Percentiles rank a stretch among this genome's conserved stretches.
These are phyloP conservation scores for Drosophila anomalata DNA, from an alignment of 2,888 invertebrate species.

Conservation along the genomic window DNA sequence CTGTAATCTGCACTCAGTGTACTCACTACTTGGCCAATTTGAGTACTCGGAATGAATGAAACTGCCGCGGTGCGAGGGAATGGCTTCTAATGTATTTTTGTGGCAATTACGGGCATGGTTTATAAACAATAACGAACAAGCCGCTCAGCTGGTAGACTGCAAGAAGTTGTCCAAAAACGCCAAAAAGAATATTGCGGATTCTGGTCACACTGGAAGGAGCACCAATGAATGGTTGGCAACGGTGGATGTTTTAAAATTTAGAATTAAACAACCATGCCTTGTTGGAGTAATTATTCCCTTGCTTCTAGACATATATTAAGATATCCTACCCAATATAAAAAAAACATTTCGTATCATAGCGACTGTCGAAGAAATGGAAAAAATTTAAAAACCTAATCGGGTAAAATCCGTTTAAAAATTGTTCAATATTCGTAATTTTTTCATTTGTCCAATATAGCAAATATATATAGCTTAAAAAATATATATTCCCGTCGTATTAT, in stretches of 20 bases:
- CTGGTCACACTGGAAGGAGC: constrained; percentile 6
- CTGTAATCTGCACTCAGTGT: background rate
- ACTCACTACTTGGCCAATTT: background rate
- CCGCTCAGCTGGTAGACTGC: constrained; percentile 18
- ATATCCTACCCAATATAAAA: background rate
- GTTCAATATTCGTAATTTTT: too few relatives aligned
- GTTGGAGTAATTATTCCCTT: background rate
- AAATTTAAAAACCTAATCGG: too few relatives aligned
- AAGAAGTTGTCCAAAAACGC: background rate
- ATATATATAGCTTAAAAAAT: too few relatives aligned
- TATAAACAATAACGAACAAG: constrained; percentile 5
- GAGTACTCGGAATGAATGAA: background rate
- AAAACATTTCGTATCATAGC: background rate
- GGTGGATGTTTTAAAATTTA: background rate
- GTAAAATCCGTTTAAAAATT: too few relatives aligned
- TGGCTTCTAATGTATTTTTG: background rate
- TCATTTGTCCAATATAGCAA: too few relatives aligned
- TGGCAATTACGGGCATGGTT: constrained; percentile 4
- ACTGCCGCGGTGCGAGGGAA: background rate
- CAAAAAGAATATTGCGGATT: background rate
- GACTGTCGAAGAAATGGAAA: too few relatives aligned
- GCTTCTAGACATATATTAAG: background rate
- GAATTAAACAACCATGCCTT: background rate
- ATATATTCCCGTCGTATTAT: too few relatives aligned
- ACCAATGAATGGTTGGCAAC: background rate